Base-by-base conservation (phyloP, 35 echinoderm and acorn worm species). In the Nesometra sesokonis region DNA sequence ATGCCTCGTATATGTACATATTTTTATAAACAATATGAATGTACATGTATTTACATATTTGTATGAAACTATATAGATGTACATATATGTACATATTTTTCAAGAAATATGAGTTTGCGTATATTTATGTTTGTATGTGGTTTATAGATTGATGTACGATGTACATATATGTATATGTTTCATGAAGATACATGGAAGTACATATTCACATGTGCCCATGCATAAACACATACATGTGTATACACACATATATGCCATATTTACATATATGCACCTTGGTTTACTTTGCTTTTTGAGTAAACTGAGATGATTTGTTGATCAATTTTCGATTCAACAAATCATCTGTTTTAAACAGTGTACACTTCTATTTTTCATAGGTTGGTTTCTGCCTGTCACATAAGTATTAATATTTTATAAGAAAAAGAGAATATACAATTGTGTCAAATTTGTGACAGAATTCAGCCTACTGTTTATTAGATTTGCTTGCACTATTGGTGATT, bases 391-490 rank as follows among this genome's bases (percentile, higher is more conserved):
- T 17, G 52, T 67, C 52, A 67, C 21, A 67, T 13, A 67, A 67
- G 52, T 67, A 67, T 67, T 17, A 67, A 11, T 67, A 67, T 67
- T 67, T 67, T 67, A 67, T 67, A 67, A 67, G 23, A 67, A 67
- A 67, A 67, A 67, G 52, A 67, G 52, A 67, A 67, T 67, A 67
- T 67, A 67, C 52, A 67, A 67, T 67, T 67, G 52, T 67, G 52
- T 5, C 52, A 2, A 67, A 19, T 67, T 67, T 67, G n/a, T 67
- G 52, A 67, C 52, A 67, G 23, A 67, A 19, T 67, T 67, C 52
- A 67, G 52, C 21, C 52, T 27, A 67, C 7, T 67, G 23, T 27
- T 67, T 67, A 67, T 67, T 13, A 9, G 1, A 13, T 11, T 17
- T 27, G 21, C 52, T 67, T 67, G 52, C 52, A 27, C 52, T 67